A percentile compares a stretch with the other conserved stretches of the same genome.
Evolutionary conservation across 2,113 vertebrate species (phyloP).

Genomic region (Psittacara wagleri): DNA sequence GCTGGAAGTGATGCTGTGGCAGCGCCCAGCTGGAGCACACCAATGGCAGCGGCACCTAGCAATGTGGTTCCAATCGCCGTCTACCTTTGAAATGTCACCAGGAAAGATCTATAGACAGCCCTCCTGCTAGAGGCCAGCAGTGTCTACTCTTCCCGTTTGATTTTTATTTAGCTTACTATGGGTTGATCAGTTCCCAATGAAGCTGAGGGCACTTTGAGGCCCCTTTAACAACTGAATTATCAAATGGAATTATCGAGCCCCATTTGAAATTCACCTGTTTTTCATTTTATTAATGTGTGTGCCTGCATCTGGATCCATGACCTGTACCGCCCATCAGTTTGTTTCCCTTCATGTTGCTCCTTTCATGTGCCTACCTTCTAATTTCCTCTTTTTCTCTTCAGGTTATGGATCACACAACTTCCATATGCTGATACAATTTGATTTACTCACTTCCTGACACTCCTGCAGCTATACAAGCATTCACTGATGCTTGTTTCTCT

Average conservation of each 20-base stretch:
- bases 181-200: background rate
- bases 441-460: background rate
- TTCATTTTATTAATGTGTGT: background rate
- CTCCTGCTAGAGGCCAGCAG: background rate
- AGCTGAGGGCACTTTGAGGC: background rate
- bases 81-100: slow-evolving; percentile 35
- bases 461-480: background rate
- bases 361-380: background rate
- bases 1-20: background rate
- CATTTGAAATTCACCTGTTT: slow-evolving; percentile 24
- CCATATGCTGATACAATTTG: background rate
- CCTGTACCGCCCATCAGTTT: background rate
- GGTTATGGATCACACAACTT: background rate
- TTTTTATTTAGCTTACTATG: background rate
- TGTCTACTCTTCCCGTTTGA: background rate
- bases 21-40: background rate
- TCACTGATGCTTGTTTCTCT: background rate
- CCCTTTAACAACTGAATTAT: slow-evolving; percentile 21
- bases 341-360: background rate
- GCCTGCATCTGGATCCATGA: background rate
- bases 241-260: background rate
- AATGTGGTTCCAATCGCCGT: slow-evolving; percentile 6
- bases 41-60: rapidly evolving
- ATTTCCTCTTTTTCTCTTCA: background rate
- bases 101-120: background rate